Evolutionary conservation across 2,113 vertebrate species (phyloP).

Genomic region (Hippocampus comes): DNA sequence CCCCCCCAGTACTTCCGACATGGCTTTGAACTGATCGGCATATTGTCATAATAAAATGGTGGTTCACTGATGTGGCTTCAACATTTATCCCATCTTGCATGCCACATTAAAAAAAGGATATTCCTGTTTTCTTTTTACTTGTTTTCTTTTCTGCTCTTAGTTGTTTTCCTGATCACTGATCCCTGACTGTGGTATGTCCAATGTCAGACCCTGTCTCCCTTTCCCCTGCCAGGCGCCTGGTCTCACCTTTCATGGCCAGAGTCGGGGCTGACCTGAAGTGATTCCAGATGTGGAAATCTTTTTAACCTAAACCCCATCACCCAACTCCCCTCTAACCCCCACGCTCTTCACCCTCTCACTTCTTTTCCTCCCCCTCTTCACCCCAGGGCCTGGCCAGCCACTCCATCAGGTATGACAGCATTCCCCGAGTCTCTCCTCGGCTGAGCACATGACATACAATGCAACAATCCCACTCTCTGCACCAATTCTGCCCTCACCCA

Average conservation of each 20-base stretch:
- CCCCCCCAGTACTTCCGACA: not conserved
- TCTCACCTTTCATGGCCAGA: slow-evolving; percentile 75
- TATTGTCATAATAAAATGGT: not conserved
- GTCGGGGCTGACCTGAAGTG: slow-evolving; percentile 72
- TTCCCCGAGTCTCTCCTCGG: slow-evolving; percentile 67
- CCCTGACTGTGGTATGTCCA: slow-evolving; percentile 63
- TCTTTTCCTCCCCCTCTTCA: slow-evolving; percentile 21
- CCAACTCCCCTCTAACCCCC: not conserved
- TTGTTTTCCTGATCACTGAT: slow-evolving; percentile 44
- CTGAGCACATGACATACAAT: slow-evolving; percentile 69
- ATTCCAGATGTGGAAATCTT: slow-evolving; percentile 76
- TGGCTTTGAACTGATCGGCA: not conserved
- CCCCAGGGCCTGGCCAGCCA: slow-evolving; percentile 58
- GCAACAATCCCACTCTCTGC: slow-evolving; percentile 46
- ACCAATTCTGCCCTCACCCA: slow-evolving; percentile 8
- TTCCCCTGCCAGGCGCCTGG: slow-evolving; percentile 50
- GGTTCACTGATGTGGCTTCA: slow-evolving; percentile 4
- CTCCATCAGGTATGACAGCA: slow-evolving; percentile 76
- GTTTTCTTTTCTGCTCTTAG: slow-evolving; percentile 24
- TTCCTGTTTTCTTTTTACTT: slow-evolving; percentile 24
- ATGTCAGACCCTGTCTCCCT: slow-evolving; percentile 40
- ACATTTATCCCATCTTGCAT: slow-evolving; percentile 13
- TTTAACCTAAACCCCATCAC: slow-evolving; percentile 40
- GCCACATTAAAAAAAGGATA: slow-evolving; percentile 23
- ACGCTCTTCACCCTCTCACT: not conserved